Conservation (phyloP, 2,113 vertebrate species). For the Aptenodytes patagonicus region DNA sequence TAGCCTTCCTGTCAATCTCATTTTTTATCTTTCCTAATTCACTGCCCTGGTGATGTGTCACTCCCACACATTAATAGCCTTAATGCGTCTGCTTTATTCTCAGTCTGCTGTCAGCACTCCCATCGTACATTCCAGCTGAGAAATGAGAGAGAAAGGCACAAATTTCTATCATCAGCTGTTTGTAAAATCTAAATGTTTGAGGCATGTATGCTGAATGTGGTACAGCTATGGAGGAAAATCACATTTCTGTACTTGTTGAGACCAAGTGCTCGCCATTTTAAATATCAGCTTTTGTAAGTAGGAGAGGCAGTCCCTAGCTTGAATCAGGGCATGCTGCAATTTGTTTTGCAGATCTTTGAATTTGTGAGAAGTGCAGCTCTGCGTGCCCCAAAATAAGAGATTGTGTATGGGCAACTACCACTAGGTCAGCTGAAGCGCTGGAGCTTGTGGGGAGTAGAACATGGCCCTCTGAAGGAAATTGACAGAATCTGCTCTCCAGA, state of each 20-base stretch:
- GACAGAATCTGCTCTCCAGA: not conserved
- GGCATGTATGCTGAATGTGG: too few relatives aligned
- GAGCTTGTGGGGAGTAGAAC: not conserved
- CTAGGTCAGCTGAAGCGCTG: not conserved
- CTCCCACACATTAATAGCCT: not conserved
- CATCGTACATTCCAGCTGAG: not conserved
- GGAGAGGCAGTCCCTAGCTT: too few relatives aligned
- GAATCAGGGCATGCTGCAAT: not conserved
- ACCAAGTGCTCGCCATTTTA: not conserved
- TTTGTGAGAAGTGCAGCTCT: too few relatives aligned
- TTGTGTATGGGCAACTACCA: not conserved
- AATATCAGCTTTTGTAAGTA: not conserved
- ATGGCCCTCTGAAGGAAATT: not conserved
- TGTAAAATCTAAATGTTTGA: not conserved
- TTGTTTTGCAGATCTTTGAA: too few relatives aligned
- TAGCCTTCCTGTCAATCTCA: not conserved
- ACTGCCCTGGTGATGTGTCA: not conserved
- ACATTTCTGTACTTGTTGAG: not conserved
- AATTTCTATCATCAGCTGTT: not conserved
- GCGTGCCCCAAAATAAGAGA: not conserved
- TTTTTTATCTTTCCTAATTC: not conserved
- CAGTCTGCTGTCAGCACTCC: not conserved
- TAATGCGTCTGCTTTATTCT: not conserved
- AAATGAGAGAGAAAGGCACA: not conserved
- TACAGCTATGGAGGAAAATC: not conserved